A percentile compares a stretch with the other conserved stretches of the same genome.
These are phyloP conservation scores for Cettia cetti DNA, from an alignment of 2,113 vertebrate genomes.

Conservation along the genomic window DNA sequence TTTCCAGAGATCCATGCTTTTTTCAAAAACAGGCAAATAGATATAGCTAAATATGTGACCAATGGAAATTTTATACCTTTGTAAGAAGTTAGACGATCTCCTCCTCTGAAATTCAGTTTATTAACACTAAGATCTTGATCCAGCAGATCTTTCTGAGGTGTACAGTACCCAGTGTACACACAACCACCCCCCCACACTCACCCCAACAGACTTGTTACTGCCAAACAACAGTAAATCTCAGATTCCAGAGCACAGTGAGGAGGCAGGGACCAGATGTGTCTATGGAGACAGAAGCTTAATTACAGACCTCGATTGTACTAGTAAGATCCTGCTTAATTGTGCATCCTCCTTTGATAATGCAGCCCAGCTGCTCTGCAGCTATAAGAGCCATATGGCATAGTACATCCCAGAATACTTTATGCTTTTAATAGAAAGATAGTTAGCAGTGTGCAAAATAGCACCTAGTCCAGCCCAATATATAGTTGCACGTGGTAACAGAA, in stretches of 20 bases:
- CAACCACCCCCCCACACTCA: rapidly evolving
- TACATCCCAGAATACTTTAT: not conserved
- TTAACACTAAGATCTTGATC: not conserved
- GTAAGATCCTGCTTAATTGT: conserved; percentile 43
- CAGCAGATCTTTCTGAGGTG: not conserved
- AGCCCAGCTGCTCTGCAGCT: conserved; percentile 14
- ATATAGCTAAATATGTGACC: not conserved
- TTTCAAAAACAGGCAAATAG: not conserved
- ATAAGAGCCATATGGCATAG: not conserved
- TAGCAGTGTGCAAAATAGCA: not conserved
- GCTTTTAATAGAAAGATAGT: not conserved
- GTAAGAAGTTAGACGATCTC: not conserved
- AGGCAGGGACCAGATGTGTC: conserved; percentile 27
- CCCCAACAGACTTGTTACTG: not conserved
- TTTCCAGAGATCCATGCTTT: not conserved
- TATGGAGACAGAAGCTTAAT: conserved; percentile 32
- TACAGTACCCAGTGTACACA: not conserved
- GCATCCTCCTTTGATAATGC: conserved; percentile 39
- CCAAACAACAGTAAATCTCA: not conserved
- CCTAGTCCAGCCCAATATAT: not conserved
- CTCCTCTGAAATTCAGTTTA: not conserved
- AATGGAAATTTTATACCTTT: not conserved
- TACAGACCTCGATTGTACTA: not conserved
- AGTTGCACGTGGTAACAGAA: not conserved
- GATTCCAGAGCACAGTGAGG: not conserved